phyloP scores from a whole-genome alignment of 2,888 invertebrate genomes.

The Dioctria linearis region DNA sequence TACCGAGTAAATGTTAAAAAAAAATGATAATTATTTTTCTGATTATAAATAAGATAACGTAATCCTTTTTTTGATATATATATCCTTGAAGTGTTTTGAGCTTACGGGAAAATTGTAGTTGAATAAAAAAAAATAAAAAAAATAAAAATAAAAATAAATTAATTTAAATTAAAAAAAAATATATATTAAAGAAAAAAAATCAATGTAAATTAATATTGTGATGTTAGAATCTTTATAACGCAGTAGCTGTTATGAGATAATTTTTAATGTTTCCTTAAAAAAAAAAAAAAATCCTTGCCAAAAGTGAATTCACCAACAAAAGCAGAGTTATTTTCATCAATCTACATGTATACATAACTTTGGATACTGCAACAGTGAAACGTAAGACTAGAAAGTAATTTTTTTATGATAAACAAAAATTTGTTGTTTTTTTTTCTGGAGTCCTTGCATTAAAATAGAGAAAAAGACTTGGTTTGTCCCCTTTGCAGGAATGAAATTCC shows the following conservation, averaged over 20 bases:
- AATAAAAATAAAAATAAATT: too few species aligned
- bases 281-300: not conserved
- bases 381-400: slow-evolving; percentile 26
- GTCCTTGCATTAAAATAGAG: slow-evolving; percentile 8
- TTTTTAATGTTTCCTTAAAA: not conserved
- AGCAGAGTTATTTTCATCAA: slow-evolving; percentile 13
- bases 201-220: not conserved
- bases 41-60: too few species aligned
- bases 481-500: not conserved
- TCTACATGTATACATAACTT: not conserved
- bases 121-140: too few species aligned
- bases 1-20: slow-evolving; percentile 17
- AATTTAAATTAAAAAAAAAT: too few species aligned
- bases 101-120: too few species aligned
- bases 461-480: slow-evolving; percentile 33
- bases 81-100: not conserved
- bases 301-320: slow-evolving; percentile 8
- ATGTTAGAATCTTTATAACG: not conserved
- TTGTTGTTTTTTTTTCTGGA: too few species aligned
- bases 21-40: too few species aligned
- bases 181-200: too few species aligned
- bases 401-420: not conserved
- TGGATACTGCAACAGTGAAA: slow-evolving; percentile 30
- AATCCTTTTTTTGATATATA: not conserved
- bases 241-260: slow-evolving; percentile 17